Evolutionary conservation across 1,140 invertebrate genomes (phyloP), one percentile per base, ranked within the genome.

Genomic region (Zophobas morio): DNA sequence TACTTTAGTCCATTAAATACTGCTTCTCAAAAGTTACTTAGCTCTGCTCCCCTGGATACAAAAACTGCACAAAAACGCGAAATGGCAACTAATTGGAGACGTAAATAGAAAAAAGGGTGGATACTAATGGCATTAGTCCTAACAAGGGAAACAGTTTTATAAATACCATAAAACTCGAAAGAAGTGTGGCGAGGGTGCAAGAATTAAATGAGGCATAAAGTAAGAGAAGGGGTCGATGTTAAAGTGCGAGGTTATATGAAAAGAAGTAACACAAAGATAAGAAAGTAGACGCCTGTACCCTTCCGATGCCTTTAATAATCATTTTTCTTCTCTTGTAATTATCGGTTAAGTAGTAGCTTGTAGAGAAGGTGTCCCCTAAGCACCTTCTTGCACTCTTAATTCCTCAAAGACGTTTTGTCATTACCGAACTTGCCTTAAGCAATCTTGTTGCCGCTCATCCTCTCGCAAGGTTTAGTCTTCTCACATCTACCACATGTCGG

Each of bases 401-500:
- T 51, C 20, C 20, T 51, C 49, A 51, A 51, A 51, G 49, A 20
- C 49, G n/a, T 51, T 57, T 57, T 57, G 54, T 57, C 54, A 34
- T 4, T 6, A 20, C 49, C 6, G 3, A 51, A 51, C 6, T 20
- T 2, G n/a, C 49, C 49, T 4, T 20, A 20, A 20, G 2, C 3
- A 8, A 8, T 4, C 42, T 46, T 6, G 35, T 8, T 1, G 57
- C 39, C 8, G 57, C 39, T 63, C 37, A 63, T 63, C 37, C 6
- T 6, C 36, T 42, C 20, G 39, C 40, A 8, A 8, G 49, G 60
- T 66, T 63, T 40, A 42, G 60, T n/a, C 8, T 42, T 3, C 20
- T 66, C 60, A 66, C 60, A 42, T 66, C n/a, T 42, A 60, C 35
- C 3, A 66, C 34, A 57, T 36, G 54, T 57, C 54, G 54, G 54